Percentiles rank a stretch among this genome's conserved stretches.
Conservation (phyloP, 2,888 invertebrate species). For the Stenurella melanura region DNA sequence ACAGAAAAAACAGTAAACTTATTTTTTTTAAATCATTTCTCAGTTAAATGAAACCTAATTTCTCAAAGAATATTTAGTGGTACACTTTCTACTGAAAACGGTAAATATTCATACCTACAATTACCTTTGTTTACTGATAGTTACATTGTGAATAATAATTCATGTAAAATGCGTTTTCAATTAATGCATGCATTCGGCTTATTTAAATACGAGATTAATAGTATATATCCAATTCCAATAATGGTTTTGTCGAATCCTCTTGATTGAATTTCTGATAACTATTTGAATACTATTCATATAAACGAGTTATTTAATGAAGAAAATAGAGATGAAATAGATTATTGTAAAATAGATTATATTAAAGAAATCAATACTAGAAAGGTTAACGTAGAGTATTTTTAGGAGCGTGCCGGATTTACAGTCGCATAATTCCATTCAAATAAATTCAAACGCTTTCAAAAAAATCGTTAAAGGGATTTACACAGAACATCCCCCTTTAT, state of each 20-base stretch:
- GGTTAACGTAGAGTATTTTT: too few relatives aligned
- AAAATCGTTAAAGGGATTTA: too few relatives aligned
- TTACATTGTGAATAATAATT: background rate
- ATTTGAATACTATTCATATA: background rate
- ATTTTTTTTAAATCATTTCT: too few relatives aligned
- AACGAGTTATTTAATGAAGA: background rate
- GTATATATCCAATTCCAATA: slow-evolving; percentile 7
- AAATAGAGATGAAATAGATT: background rate
- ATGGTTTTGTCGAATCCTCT: background rate
- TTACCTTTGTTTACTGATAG: background rate
- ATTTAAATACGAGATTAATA: background rate
- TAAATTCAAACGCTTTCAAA: too few relatives aligned
- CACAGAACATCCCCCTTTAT: too few relatives aligned
- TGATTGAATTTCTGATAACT: background rate
- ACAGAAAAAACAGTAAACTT: too few relatives aligned
- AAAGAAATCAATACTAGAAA: background rate
- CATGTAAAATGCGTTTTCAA: background rate
- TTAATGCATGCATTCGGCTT: background rate
- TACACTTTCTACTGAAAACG: background rate
- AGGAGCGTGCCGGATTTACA: too few relatives aligned
- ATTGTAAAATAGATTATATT: background rate
- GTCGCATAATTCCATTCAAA: too few relatives aligned
- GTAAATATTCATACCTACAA: background rate
- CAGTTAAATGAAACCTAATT: too few relatives aligned
- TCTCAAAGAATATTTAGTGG: too few relatives aligned